Evolutionary conservation across 2,113 vertebrate species (phyloP), one percentile per base, ranked within the genome.

Genomic region (Ictalurus punctatus): DNA sequence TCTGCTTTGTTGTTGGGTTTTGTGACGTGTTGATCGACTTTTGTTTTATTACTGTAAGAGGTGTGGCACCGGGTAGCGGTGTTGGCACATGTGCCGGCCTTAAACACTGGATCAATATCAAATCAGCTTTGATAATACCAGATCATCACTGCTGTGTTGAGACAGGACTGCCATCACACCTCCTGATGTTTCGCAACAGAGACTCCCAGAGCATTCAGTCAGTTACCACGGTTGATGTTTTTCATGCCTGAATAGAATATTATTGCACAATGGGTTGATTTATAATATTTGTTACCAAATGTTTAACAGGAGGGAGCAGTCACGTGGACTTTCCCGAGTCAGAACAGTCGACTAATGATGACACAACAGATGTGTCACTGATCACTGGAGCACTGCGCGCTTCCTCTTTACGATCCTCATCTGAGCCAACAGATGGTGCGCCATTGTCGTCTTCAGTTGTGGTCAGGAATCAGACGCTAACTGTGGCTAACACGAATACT

Each of bases 351-450:
- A 13, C 4, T 83, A 85, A 56, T 73, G 89, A 90, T 5, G 92
- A 93, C 0, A 93, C 90, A 7, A 94, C 96, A 0, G 97, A 98
- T 14, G 71, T 99, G 83, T 99, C 98, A 0, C 94, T 99, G 58
- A 97, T 99, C 92, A 98, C 98, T 0, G 98, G 98, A 88, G 95
- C 95, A 13, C 92, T 99, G 87, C 94, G 97, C 1, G 89, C 93
- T 54, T 90, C 90, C 65, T 61, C 84, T 86, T 90, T 85, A 48
- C 87, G 34, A 6, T 69, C 40, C 67, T 83, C 83, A 9, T 58
- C 83, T 10, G 88, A 86, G 86, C 25, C 59, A 25, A 44, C 37
- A 21, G 30, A 78, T 12, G 67, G 37, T 37, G 74, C 63, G 17
- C 89, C 84, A 59, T 37, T 13, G 25, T 67, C 83, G 58, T 94